These are phyloP conservation scores for Drosophila tropicalis DNA, from an alignment of 1,140 invertebrate species.

Conservation along the genomic window DNA sequence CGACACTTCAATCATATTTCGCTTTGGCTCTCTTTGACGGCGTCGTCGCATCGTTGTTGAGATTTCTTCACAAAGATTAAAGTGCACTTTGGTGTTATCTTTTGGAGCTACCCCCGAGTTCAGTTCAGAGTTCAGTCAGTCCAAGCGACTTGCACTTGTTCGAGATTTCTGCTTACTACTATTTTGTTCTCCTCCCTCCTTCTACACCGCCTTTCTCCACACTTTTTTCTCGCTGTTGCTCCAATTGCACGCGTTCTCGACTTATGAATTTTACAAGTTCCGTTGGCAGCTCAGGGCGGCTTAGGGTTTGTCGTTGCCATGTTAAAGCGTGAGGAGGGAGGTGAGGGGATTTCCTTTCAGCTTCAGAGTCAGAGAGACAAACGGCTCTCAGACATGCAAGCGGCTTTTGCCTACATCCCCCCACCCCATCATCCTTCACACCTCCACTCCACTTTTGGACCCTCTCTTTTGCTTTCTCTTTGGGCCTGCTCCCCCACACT, in stretches of 20 bases:
- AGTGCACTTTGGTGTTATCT: slow-evolving; percentile 80
- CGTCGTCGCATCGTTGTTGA: slow-evolving; percentile 41
- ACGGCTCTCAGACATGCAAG: slow-evolving; percentile 76
- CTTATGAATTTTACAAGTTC: slow-evolving; percentile 80
- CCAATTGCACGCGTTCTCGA: slow-evolving; percentile 67
- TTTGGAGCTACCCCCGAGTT: slow-evolving; percentile 50
- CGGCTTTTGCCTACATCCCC: slow-evolving; percentile 52
- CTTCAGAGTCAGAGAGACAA: slow-evolving; percentile 61
- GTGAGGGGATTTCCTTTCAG: slow-evolving; percentile 44
- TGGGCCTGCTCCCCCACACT: too few species aligned
- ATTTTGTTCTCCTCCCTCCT: slow-evolving; percentile 20
- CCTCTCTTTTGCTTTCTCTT: background rate
- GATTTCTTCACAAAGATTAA: slow-evolving; percentile 77
- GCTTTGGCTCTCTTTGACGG: slow-evolving; percentile 54
- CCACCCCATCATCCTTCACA: background rate
- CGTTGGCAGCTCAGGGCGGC: slow-evolving; percentile 61
- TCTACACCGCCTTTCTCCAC: background rate
- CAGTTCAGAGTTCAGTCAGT: slow-evolving; percentile 38
- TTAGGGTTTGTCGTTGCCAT: slow-evolving; percentile 54
- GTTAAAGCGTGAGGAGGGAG: background rate
- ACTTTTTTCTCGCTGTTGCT: slow-evolving; percentile 47
- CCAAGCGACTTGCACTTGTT: slow-evolving; percentile 65
- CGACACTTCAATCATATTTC: slow-evolving; percentile 75
- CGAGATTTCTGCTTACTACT: slow-evolving; percentile 40
- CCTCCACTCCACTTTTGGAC: background rate